phyloP scores from a whole-genome alignment of 1,140 invertebrate genomes.

The Ceratoteleas bidentatus region DNA sequence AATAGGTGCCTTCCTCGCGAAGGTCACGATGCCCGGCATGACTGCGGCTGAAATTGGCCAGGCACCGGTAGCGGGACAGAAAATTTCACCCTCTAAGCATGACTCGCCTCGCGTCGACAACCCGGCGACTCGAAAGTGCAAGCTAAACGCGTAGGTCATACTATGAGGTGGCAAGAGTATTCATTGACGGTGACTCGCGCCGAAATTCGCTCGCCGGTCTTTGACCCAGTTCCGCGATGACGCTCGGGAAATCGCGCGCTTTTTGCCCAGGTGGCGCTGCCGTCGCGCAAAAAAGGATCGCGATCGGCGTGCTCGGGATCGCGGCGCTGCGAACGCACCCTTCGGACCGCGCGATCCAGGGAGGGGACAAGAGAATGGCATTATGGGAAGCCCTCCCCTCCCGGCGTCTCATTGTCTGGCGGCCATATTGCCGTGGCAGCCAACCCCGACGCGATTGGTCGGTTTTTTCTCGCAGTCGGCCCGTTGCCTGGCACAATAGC shows the following conservation, averaged over 20 bases:
- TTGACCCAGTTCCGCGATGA: slow-evolving; percentile 66
- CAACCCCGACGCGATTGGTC: slow-evolving; percentile 78
- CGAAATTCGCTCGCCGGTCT: slow-evolving; percentile 64
- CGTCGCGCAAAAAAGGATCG: too few species aligned
- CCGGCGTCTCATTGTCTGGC: slow-evolving; percentile 76
- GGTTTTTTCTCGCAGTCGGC: slow-evolving; percentile 78
- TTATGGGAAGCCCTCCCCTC: slow-evolving; percentile 79
- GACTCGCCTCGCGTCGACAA: slow-evolving; percentile 72
- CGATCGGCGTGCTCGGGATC: too few species aligned
- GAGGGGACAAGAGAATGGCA: slow-evolving; percentile 78
- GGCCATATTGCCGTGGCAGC: slow-evolving; percentile 79
- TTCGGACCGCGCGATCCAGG: slow-evolving; percentile 66
- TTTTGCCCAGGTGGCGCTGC: too few species aligned
- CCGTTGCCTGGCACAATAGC: slow-evolving; percentile 72
- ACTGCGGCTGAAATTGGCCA: not conserved
- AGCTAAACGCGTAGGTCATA: slow-evolving; percentile 77
- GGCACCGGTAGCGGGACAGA: slow-evolving; percentile 38
- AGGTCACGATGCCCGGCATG: not conserved
- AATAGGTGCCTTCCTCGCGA: too few species aligned
- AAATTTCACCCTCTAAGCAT: slow-evolving; percentile 78
- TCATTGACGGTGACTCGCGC: slow-evolving; percentile 78
- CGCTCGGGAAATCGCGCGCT: slow-evolving; percentile 64
- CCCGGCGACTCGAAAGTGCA: slow-evolving; percentile 76
- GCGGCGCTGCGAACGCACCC: not conserved
- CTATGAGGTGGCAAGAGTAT: slow-evolving; percentile 78